A percentile compares a stretch with the other conserved stretches of the same genome.
These are phyloP conservation scores for Alligator mississippiensis DNA, from an alignment of 2,113 vertebrate genomes.

Conservation along the genomic window DNA sequence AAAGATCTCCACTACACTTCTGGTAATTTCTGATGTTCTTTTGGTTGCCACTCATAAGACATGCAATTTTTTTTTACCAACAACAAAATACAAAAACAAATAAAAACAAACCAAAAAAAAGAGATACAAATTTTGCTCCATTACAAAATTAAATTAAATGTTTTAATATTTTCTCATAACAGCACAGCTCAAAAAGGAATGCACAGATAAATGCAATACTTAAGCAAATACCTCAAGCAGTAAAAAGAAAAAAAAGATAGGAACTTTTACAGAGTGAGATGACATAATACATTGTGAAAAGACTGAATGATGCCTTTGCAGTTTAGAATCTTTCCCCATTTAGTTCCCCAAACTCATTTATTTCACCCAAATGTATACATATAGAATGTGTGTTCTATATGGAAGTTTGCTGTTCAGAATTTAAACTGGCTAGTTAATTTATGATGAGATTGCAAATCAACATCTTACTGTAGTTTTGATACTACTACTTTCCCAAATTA, in stretches of 20 bases:
- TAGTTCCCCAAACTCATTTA: background rate
- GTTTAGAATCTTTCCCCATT: background rate
- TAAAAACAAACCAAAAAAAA: background rate
- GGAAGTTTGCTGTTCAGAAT: background rate
- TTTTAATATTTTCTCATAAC: background rate
- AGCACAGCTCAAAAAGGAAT: background rate
- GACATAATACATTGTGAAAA: background rate
- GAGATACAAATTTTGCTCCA: background rate
- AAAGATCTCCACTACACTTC: background rate
- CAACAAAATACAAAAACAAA: too few relatives aligned
- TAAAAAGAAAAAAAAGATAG: background rate
- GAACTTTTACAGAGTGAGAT: background rate
- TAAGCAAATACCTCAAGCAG: background rate
- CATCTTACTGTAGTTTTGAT: background rate
- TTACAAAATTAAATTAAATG: background rate
- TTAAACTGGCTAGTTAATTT: background rate
- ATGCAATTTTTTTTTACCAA: background rate
- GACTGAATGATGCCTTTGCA: background rate
- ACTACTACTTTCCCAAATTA: background rate
- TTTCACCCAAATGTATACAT: too few relatives aligned
- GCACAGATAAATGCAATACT: background rate
- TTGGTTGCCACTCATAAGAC: background rate
- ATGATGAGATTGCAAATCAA: background rate
- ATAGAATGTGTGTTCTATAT: too few relatives aligned
- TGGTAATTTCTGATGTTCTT: background rate